Evolutionary conservation across 2,797 vertebrate species (phyloP).

Genomic region (Etheostoma nigrum): DNA sequence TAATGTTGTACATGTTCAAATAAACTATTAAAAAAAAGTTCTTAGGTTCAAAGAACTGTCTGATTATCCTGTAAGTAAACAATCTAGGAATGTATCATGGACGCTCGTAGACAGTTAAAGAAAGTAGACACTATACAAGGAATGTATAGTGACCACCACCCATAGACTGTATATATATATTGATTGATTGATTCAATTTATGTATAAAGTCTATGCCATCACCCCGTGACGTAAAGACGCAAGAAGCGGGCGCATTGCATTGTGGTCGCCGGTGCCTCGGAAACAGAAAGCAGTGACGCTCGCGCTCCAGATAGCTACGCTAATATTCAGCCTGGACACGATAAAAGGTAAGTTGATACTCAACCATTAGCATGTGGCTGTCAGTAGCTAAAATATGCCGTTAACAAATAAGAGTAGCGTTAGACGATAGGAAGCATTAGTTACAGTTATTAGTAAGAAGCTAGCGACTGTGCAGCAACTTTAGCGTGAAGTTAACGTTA

Average conservation of each 20-base stretch:
- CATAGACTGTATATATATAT: too few species aligned
- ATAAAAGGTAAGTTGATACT: slow-evolving; percentile 8
- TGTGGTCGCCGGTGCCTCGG: slow-evolving; percentile 58
- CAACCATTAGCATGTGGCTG: rapidly evolving
- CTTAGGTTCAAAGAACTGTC: too few species aligned
- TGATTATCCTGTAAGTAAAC: slow-evolving; percentile 18
- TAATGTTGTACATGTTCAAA: too few species aligned
- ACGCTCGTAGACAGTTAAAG: too few species aligned
- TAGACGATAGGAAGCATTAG: rapidly evolving
- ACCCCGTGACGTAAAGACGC: background rate
- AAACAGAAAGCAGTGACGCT: slow-evolving; percentile 42
- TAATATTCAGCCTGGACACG: background rate
- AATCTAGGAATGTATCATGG: background rate
- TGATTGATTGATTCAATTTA: too few species aligned
- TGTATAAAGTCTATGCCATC: too few species aligned
- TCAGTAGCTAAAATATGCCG: rapidly evolving
- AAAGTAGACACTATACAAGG: too few species aligned
- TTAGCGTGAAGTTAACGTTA: slow-evolving; percentile 9
- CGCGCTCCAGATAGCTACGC: background rate
- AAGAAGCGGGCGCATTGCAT: slow-evolving; percentile 47
- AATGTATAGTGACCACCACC: too few species aligned
- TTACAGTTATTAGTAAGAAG: background rate
- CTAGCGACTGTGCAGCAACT: background rate
- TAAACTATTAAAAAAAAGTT: too few species aligned
- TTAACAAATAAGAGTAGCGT: background rate